phyloP scores from a whole-genome alignment of 1,140 invertebrate genomes.

The Charaxes varanes region DNA sequence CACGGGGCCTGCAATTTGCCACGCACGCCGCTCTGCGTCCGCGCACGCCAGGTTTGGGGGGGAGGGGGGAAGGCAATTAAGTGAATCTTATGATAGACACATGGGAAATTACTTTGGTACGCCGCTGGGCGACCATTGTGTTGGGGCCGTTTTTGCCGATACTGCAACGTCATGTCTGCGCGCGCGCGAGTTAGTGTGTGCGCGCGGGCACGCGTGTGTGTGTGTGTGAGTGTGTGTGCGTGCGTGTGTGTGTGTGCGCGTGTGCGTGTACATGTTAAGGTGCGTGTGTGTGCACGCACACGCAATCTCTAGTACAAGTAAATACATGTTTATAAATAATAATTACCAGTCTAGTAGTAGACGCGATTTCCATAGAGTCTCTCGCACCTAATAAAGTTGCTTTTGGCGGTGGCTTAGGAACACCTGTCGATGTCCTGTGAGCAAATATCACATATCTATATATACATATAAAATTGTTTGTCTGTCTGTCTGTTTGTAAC shows the following conservation, averaged over 20 bases:
- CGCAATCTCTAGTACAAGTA: no score
- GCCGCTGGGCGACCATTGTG: no score
- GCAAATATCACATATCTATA: background rate
- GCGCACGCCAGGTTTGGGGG: conserved; percentile 7
- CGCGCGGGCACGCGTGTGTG: no score
- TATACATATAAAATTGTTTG: conserved; percentile 4
- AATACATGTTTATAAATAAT: no score
- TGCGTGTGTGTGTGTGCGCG: no score
- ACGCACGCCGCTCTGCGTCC: conserved; percentile 15
- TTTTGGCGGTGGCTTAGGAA: conserved; percentile 19
- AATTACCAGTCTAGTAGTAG: conserved; percentile 46
- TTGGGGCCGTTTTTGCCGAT: no score
- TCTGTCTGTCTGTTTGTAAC: no score
- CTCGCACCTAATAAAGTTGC: conserved; percentile 45
- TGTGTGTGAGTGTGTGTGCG: no score
- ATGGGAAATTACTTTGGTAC: conserved; percentile 17
- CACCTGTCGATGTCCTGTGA: conserved; percentile 20
- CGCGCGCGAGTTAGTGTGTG: no score
- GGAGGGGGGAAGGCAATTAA: conserved; percentile 8
- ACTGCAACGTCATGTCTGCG: no score
- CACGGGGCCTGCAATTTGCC: conserved; percentile 20
- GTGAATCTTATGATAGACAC: conserved; percentile 19
- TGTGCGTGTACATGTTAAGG: no score
- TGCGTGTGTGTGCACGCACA: no score
- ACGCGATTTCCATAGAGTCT: conserved; percentile 58